These are phyloP conservation scores for Calyptomena viridis DNA, from an alignment of 2,113 vertebrate genomes.

Conservation along the genomic window DNA sequence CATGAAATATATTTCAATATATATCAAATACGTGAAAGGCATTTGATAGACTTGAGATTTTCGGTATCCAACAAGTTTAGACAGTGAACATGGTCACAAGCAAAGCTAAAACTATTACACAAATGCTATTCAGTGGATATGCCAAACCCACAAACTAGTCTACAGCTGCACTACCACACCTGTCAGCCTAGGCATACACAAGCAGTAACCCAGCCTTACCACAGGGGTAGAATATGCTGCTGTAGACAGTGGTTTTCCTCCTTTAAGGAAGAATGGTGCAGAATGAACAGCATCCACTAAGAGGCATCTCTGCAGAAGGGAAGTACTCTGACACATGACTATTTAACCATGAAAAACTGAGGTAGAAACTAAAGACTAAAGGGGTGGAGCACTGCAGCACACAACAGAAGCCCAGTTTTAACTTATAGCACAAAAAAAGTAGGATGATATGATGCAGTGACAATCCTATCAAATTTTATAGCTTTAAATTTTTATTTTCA, in stretches of 20 bases:
- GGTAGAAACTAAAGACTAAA: background rate
- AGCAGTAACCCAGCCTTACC: conserved; percentile 63
- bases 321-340: conserved; percentile 59
- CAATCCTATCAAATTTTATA: background rate
- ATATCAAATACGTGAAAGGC: too few relatives aligned
- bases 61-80: background rate
- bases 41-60: background rate
- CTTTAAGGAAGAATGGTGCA: conserved; percentile 70
- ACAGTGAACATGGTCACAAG: background rate
- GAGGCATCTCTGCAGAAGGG: conserved; percentile 61
- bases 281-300: conserved; percentile 55
- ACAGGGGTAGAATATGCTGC: background rate
- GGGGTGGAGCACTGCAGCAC: background rate
- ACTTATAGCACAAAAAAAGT: background rate
- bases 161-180: conserved; percentile 6
- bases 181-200: background rate
- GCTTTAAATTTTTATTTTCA: background rate
- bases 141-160: conserved; percentile 25
- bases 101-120: background rate
- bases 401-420: background rate
- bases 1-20: too few relatives aligned
- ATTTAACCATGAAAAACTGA: background rate
- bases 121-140: background rate
- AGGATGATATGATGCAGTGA: background rate
- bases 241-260: conserved; percentile 51